A percentile compares a stretch with the other conserved stretches of the same genome.
These are phyloP conservation scores for Plumapathes pennacea DNA, from an alignment of 92 coral and sea anemone genomes.

Conservation along the genomic window DNA sequence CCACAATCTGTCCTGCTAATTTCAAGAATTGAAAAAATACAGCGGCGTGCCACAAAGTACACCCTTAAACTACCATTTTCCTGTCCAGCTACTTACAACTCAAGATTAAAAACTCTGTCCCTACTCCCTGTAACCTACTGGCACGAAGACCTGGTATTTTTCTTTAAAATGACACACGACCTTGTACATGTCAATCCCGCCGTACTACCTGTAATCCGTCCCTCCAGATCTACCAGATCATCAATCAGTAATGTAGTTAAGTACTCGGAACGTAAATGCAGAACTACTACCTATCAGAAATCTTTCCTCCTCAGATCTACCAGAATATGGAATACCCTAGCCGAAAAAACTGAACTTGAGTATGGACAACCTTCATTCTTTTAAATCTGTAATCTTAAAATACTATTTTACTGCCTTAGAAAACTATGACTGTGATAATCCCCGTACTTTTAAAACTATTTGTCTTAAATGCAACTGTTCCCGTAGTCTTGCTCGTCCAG, in stretches of 20 bases:
- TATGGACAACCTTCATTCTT: background rate
- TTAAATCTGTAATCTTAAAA: background rate
- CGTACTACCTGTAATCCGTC: conserved; percentile 8
- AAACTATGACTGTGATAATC: conserved; percentile 1
- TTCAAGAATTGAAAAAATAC: conserved; percentile 30
- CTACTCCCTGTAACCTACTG: conserved; percentile 18
- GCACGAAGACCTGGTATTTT: conserved; percentile 14
- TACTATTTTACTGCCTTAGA: background rate
- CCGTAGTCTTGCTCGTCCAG: no score
- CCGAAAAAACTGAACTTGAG: background rate
- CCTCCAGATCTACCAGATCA: conserved; percentile 19
- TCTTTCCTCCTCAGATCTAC: conserved; percentile 11
- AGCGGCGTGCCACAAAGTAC: conserved; percentile 39
- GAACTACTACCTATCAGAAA: conserved; percentile 24
- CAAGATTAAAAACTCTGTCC: conserved; percentile 19
- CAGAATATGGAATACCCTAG: background rate
- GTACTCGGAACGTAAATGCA: conserved; percentile 15
- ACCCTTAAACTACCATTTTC: conserved; percentile 25
- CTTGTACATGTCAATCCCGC: no score
- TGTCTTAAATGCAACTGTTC: background rate
- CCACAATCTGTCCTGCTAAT: conserved; percentile 47
- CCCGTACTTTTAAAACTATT: background rate
- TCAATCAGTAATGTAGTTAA: conserved; percentile 9
- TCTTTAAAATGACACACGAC: background rate
- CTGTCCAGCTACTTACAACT: conserved; percentile 1